Conservation (phyloP, 2,797 vertebrate species). For the Alosa sapidissima region DNA sequence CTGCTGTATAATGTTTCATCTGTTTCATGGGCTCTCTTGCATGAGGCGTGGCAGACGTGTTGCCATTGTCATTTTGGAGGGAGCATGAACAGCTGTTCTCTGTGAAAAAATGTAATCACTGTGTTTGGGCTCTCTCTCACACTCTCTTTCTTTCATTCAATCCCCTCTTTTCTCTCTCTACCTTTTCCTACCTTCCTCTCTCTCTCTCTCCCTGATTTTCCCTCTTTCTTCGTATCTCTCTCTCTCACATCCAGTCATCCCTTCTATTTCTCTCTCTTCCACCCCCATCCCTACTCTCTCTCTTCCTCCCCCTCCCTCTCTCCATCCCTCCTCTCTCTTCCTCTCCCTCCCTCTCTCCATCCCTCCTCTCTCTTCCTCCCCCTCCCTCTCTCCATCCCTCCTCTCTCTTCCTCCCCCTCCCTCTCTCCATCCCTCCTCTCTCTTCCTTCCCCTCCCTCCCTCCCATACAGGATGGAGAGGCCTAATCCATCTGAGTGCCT, state of each 20-base stretch:
- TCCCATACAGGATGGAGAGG: constrained; percentile 37
- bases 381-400: background rate
- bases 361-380: no score
- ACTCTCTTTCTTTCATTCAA: background rate
- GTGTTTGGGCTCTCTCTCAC: constrained; percentile 36
- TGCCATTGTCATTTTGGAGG: constrained; percentile 33
- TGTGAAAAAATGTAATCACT: constrained; percentile 45
- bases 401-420: background rate
- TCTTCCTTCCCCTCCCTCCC: background rate
- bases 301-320: background rate
- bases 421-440: constrained; percentile 11
- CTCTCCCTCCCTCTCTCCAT: constrained; percentile 19
- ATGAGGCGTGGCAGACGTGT: constrained; percentile 25
- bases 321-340: background rate
- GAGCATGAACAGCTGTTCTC: constrained; percentile 50
- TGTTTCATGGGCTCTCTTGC: background rate
- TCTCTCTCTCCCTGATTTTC: background rate
- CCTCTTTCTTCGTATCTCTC: background rate
- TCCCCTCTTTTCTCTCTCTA: background rate
- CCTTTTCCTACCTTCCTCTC: no score
- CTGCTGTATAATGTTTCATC: background rate
- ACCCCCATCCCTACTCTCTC: background rate
- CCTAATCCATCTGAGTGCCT: constrained; percentile 46
- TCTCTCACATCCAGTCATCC: background rate
- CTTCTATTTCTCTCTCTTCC: background rate